Percentiles rank a stretch among this genome's conserved stretches.
These are phyloP conservation scores for Stercorarius parasiticus DNA, from an alignment of 2,113 vertebrate genomes.

Conservation along the genomic window DNA sequence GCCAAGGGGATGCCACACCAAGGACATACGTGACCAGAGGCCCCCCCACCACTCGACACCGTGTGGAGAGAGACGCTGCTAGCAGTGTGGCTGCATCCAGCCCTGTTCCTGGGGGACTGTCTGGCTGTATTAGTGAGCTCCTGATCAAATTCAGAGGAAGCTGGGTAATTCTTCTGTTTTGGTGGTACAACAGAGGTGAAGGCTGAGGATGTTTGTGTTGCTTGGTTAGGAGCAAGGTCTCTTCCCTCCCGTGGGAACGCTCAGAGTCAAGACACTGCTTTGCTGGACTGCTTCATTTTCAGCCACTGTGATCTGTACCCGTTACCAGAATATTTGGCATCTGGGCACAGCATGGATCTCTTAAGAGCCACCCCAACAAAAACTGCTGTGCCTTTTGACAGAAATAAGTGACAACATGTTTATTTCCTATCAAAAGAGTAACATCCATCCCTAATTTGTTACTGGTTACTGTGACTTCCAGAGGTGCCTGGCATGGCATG, in stretches of 20 bases:
- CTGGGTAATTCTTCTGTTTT: background rate
- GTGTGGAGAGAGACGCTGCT: background rate
- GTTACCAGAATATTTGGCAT: background rate
- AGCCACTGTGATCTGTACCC: background rate
- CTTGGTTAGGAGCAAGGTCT: background rate
- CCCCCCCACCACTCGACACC: fast-evolving
- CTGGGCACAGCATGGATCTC: background rate
- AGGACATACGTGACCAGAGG: background rate
- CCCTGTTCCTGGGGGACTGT: background rate
- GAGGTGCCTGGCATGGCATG: background rate
- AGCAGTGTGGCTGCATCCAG: background rate
- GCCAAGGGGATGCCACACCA: background rate
- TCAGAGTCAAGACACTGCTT: background rate
- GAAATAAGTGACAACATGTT: fast-evolving
- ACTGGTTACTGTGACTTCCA: background rate
- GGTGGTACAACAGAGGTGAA: background rate
- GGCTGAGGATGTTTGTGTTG: background rate
- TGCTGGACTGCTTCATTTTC: background rate
- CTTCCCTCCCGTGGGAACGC: background rate
- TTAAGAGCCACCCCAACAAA: background rate
- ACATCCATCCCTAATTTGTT: background rate
- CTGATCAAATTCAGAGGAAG: background rate
- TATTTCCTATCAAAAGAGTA: background rate
- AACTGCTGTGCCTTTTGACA: background rate
- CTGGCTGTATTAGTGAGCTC: background rate